Evolutionary conservation across 2,888 invertebrate genomes (phyloP).

Genomic region (Metalampra italica): DNA sequence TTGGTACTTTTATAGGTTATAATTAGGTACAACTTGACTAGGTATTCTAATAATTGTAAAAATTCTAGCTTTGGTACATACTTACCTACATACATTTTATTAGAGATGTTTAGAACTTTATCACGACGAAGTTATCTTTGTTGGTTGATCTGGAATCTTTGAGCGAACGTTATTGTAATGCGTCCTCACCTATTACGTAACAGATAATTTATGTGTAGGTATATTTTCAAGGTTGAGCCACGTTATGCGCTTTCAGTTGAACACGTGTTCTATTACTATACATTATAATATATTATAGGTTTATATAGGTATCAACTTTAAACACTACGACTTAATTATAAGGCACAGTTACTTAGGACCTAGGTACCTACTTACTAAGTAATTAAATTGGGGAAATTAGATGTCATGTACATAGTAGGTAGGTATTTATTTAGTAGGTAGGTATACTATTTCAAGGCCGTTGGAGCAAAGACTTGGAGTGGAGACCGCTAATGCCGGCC

Average conservation of each 20-base stretch:
- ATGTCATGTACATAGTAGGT: too few species aligned
- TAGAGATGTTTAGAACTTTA: not conserved
- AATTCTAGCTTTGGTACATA: not conserved
- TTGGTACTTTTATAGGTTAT: conserved; percentile 55
- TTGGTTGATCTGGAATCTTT: conserved; percentile 10
- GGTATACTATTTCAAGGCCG: too few species aligned
- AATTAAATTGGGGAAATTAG: too few species aligned
- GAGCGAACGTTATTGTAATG: conserved; percentile 1
- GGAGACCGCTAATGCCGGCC: too few species aligned
- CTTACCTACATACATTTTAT: not conserved
- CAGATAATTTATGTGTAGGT: conserved; percentile 1
- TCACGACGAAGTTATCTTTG: too few species aligned
- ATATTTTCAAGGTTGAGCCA: conserved; percentile 13
- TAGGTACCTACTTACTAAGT: too few species aligned
- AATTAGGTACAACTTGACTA: not conserved
- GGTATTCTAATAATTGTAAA: not conserved
- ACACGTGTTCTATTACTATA: conserved; percentile 3
- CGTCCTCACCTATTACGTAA: conserved; percentile 8
- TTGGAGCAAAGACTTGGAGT: too few species aligned
- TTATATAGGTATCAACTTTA: not conserved
- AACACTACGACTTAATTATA: too few species aligned
- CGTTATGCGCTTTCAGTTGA: conserved; percentile 11
- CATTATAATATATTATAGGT: not conserved
- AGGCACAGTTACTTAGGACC: too few species aligned
- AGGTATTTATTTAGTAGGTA: too few species aligned